Evolutionary conservation across 1,140 invertebrate genomes (phyloP).

Genomic region (Mylabris phalerata): DNA sequence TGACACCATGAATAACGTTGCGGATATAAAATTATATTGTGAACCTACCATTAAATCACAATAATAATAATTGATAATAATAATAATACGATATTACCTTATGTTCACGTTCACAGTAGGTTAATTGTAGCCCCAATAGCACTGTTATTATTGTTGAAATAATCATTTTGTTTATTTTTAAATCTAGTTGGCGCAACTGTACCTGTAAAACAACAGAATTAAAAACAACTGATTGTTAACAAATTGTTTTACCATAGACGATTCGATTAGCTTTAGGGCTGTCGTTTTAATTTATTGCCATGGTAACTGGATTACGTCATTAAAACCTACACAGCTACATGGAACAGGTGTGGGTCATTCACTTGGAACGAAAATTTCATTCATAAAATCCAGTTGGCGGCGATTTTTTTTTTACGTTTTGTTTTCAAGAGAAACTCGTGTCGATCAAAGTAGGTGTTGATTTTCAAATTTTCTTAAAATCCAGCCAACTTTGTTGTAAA

Average conservation of each 20-base stretch:
- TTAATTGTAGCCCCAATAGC: not conserved
- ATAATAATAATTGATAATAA: not conserved
- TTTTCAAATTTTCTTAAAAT: too few relatives aligned
- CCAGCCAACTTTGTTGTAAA: too few relatives aligned
- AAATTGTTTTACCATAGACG: not conserved
- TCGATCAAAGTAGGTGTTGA: too few relatives aligned
- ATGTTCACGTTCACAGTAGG: not conserved
- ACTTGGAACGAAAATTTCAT: constrained; percentile 14
- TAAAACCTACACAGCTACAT: not conserved
- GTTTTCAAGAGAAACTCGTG: too few relatives aligned
- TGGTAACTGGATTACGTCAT: too few relatives aligned
- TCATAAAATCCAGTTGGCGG: constrained; percentile 6
- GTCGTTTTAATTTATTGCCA: not conserved
- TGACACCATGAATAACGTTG: constrained; percentile 66
- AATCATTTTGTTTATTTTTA: not conserved
- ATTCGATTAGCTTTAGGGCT: not conserved
- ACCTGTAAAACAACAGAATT: not conserved
- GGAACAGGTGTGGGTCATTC: not conserved
- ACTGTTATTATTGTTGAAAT: not conserved
- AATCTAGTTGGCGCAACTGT: not conserved
- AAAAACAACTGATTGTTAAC: too few relatives aligned
- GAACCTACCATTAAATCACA: constrained; percentile 44
- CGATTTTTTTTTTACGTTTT: too few relatives aligned
- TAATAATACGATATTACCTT: not conserved
- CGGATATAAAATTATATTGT: constrained; percentile 61